These are phyloP conservation scores for Chouioia cunea DNA, from an alignment of 2,888 invertebrate genomes.

Conservation along the genomic window DNA sequence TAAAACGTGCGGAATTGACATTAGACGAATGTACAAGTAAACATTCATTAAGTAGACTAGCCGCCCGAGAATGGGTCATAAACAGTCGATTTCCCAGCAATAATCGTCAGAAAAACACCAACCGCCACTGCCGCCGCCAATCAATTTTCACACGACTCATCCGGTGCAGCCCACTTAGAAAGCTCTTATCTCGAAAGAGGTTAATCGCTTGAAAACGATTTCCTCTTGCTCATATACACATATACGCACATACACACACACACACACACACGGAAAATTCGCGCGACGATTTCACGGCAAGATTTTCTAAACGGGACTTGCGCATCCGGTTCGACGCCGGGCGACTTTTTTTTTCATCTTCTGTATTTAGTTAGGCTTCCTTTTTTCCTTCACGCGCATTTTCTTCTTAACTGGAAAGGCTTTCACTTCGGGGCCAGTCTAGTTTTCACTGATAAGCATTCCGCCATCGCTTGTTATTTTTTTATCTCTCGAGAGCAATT, in stretches of 20 bases:
- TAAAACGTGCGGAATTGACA: too few species aligned
- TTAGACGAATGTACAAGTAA: too few species aligned
- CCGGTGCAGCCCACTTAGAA: conserved; percentile 28
- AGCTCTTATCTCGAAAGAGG: conserved; percentile 39
- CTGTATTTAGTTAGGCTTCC: conserved; percentile 5
- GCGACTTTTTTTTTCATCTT: conserved; percentile 18
- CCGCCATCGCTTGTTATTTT: not conserved
- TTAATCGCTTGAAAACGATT: conserved; percentile 39
- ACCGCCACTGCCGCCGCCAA: not conserved
- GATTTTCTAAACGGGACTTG: conserved; percentile 38
- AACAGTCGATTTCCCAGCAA: not conserved
- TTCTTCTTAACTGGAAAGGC: not conserved
- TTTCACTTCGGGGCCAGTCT: conserved; percentile 14
- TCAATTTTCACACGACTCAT: conserved; percentile 26
- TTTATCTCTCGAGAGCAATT: too few species aligned
- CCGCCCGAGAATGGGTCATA: too few species aligned
- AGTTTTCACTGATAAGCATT: conserved; percentile 43
- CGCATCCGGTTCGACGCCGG: conserved; percentile 19
- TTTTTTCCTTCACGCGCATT: conserved; percentile 6
- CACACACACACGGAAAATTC: conserved; percentile 23
- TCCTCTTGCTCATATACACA: not conserved
- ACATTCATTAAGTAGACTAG: too few species aligned
- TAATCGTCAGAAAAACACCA: not conserved
- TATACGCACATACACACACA: conserved; percentile 16
- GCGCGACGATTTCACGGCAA: conserved; percentile 32